These are phyloP conservation scores for Acrobasis consociella DNA, from an alignment of 2,888 invertebrate species.

Conservation along the genomic window DNA sequence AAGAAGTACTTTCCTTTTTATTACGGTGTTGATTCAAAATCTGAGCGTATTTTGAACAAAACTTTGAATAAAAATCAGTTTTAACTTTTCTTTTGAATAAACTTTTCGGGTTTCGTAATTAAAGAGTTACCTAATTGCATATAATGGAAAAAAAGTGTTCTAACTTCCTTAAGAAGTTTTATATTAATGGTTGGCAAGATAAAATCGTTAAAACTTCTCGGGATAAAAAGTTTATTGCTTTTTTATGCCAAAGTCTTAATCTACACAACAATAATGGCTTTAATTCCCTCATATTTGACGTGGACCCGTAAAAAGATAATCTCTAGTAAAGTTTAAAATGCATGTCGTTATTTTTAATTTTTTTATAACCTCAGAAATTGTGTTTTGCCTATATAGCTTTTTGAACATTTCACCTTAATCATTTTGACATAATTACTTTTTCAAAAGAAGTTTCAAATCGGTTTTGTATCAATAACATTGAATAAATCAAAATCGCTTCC, in stretches of 20 bases:
- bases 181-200: conserved; percentile 20
- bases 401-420: no score
- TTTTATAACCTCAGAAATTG: no score
- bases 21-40: background rate
- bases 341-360: no score
- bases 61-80: conserved; percentile 5
- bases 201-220: conserved; percentile 20
- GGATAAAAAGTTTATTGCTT: conserved; percentile 9
- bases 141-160: conserved; percentile 16
- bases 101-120: conserved; percentile 17
- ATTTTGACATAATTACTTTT: no score
- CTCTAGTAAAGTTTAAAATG: no score
- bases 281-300: conserved; percentile 4
- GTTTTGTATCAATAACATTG: no score
- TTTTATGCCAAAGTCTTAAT: conserved; percentile 16
- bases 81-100: conserved; percentile 7
- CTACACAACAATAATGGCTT: conserved; percentile 9
- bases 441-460: no score
- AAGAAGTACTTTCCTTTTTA: background rate
- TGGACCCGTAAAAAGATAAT: background rate
- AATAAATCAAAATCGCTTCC: no score
- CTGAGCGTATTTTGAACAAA: background rate
- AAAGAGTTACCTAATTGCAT: conserved; percentile 21
- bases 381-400: no score
- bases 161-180: conserved; percentile 8